These are phyloP conservation scores for Podocnemis expansa DNA, from an alignment of 2,113 vertebrate species.

Conservation along the genomic window DNA sequence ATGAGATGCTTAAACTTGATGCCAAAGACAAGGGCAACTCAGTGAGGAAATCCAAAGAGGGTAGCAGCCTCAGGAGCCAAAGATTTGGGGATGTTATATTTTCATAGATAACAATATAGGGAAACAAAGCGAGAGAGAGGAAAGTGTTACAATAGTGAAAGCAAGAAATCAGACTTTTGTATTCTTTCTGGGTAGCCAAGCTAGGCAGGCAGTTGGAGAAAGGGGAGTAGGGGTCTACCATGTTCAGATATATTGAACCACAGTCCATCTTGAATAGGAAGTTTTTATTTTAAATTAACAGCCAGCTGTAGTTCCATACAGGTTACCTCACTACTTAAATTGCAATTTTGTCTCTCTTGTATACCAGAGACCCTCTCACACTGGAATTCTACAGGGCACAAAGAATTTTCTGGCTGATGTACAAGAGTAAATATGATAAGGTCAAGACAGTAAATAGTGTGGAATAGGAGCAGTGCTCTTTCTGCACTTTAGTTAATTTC, in stretches of 20 bases:
- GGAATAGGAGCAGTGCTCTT: neutral
- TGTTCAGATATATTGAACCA: neutral
- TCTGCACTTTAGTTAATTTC: neutral
- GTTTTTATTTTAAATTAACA: neutral
- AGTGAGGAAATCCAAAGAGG: neutral
- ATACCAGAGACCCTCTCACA: neutral
- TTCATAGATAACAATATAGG: accelerated
- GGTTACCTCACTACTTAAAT: neutral
- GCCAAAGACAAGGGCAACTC: neutral
- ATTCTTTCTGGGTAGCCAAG: neutral
- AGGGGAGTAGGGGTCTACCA: accelerated
- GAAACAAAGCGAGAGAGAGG: neutral
- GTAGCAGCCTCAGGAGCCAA: neutral
- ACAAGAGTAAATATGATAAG: neutral
- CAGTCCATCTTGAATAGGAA: neutral
- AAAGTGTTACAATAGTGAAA: neutral
- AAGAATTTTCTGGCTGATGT: neutral
- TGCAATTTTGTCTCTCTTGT: accelerated
- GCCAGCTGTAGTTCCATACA: neutral
- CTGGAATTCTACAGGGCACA: neutral
- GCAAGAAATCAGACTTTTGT: neutral
- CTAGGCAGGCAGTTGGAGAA: neutral
- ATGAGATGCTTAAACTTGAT: neutral
- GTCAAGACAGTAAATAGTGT: accelerated
- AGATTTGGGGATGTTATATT: neutral